Percentiles rank a stretch among this genome's conserved stretches.
Conservation (phyloP, 2,888 invertebrate species). For the Trissolcus japonicus region DNA sequence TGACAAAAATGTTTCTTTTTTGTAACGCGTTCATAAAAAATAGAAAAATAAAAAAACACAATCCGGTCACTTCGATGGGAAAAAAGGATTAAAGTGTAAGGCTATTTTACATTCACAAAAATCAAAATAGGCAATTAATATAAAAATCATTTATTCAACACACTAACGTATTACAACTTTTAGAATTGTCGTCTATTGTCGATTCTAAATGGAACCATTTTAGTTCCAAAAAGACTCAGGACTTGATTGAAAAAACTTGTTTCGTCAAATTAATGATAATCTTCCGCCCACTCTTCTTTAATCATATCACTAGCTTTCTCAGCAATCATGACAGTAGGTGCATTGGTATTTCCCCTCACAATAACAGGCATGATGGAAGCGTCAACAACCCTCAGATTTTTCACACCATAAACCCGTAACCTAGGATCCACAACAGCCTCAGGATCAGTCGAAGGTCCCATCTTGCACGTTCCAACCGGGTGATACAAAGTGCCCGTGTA, state of each 20-base stretch:
- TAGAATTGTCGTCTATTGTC: too few relatives aligned
- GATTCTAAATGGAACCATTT: too few relatives aligned
- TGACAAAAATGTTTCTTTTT: too few relatives aligned
- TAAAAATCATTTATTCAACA: too few relatives aligned
- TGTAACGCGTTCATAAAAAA: too few relatives aligned
- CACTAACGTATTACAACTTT: too few relatives aligned
- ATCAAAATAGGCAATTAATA: too few relatives aligned
- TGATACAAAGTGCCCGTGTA: slow-evolving; percentile 87
- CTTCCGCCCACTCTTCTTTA: slow-evolving; percentile 83
- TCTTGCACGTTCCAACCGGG: slow-evolving; percentile 88
- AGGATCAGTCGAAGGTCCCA: slow-evolving; percentile 86
- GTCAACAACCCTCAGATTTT: slow-evolving; percentile 85
- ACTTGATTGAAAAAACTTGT: not conserved
- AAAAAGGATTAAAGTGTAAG: too few relatives aligned
- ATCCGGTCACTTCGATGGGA: too few relatives aligned
- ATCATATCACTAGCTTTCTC: slow-evolving; percentile 91
- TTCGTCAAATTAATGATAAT: not conserved
- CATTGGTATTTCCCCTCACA: slow-evolving; percentile 90
- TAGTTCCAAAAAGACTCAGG: too few relatives aligned
- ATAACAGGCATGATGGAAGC: slow-evolving; percentile 91
- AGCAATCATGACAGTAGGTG: slow-evolving; percentile 90
- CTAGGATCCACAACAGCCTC: slow-evolving; percentile 87
- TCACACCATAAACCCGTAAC: slow-evolving; percentile 84
- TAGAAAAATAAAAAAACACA: too few relatives aligned
- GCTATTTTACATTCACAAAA: too few relatives aligned